Percentiles rank a stretch among this genome's conserved stretches.
Evolutionary conservation across 2,113 vertebrate genomes (phyloP).

Genomic region (Limnothrissa miodon): DNA sequence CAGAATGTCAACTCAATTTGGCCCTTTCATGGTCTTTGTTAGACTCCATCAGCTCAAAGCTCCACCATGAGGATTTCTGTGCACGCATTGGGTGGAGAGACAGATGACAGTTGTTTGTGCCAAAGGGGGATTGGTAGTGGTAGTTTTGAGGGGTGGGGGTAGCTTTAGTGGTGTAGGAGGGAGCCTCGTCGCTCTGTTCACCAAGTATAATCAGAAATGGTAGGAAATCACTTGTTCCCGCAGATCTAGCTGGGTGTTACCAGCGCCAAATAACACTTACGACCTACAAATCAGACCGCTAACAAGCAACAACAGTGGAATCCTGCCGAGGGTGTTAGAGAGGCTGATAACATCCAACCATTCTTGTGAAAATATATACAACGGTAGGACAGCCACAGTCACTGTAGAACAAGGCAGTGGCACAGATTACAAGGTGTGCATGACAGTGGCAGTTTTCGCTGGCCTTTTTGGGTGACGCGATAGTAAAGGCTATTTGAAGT

Average conservation of each 20-base stretch:
- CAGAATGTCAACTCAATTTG: conserved; percentile 68
- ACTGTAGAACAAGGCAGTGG: neutral
- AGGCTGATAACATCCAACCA: neutral
- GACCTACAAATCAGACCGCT: conserved; percentile 1
- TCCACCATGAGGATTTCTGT: conserved; percentile 62
- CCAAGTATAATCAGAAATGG: conserved; percentile 12
- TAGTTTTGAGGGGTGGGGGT: neutral
- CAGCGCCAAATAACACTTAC: neutral
- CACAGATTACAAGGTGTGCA: neutral
- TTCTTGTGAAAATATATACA: conserved; percentile 2
- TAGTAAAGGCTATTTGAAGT: neutral
- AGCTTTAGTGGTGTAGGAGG: neutral
- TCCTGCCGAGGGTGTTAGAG: neutral
- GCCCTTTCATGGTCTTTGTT: conserved; percentile 54
- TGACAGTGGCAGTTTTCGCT: neutral
- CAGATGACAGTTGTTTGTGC: conserved; percentile 26
- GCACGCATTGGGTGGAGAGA: conserved; percentile 44
- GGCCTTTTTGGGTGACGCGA: neutral
- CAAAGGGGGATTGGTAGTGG: neutral
- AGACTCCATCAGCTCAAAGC: conserved; percentile 61
- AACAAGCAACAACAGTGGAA: conserved; percentile 9
- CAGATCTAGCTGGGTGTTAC: neutral
- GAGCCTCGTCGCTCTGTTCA: neutral
- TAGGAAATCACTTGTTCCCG: neutral
- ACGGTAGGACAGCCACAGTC: neutral